Evolutionary conservation across 2,888 invertebrate genomes (phyloP).

Genomic region (Dolichopus griseipennis): DNA sequence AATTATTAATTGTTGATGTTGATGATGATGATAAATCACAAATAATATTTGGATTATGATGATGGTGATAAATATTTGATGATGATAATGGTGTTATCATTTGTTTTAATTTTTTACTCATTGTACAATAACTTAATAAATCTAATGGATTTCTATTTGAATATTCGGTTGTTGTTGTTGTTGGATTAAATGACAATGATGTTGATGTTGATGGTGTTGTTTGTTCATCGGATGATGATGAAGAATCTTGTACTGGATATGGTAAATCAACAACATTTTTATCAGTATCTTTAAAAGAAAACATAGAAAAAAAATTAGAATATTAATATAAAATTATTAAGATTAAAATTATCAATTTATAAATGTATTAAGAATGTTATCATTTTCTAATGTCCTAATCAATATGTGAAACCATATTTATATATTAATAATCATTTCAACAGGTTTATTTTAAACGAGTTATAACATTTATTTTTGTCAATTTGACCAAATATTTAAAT

Average conservation of each 20-base stretch:
- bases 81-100: slow-evolving; percentile 15
- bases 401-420: too few relatives aligned
- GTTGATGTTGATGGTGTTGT: slow-evolving; percentile 7
- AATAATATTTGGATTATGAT: slow-evolving; percentile 7
- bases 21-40: neutral
- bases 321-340: too few relatives aligned
- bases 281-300: neutral
- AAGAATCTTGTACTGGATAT: neutral
- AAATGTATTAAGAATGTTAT: too few relatives aligned
- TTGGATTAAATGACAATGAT: slow-evolving; percentile 9
- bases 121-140: slow-evolving; percentile 19
- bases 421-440: too few relatives aligned
- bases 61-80: neutral
- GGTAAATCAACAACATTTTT: neutral
- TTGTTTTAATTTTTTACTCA: slow-evolving; percentile 18
- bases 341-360: too few relatives aligned
- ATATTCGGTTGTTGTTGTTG: neutral
- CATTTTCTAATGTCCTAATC: too few relatives aligned
- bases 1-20: slow-evolving; percentile 6
- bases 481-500: too few relatives aligned
- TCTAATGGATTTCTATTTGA: slow-evolving; percentile 11
- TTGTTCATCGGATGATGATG: neutral
- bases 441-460: too few relatives aligned
- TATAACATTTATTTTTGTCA: too few relatives aligned
- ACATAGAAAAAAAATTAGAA: neutral